Percentiles rank a stretch among this genome's conserved stretches.
phyloP scores from a whole-genome alignment of 2,113 vertebrate genomes.

The Cynocephalus volans region DNA sequence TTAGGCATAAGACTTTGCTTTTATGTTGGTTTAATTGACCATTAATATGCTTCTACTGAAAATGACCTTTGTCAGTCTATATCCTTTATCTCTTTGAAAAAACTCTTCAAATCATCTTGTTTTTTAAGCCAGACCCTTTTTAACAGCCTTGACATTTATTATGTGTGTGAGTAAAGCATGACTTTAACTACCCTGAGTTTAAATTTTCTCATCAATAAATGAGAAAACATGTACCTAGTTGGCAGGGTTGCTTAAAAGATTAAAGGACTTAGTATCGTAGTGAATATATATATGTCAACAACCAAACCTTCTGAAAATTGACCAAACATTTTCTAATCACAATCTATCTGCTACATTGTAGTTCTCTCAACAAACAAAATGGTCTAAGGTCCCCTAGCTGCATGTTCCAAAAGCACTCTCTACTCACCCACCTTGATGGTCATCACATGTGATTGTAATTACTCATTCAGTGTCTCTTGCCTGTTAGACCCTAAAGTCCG shows the following conservation, averaged over 20 bases:
- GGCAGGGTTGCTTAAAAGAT: neutral
- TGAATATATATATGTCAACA: neutral
- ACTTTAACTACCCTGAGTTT: neutral
- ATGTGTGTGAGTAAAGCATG: neutral
- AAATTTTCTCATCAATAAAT: neutral
- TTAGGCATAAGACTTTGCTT: neutral
- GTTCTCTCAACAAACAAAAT: conserved; percentile 4
- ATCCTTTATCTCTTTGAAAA: neutral
- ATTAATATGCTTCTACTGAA: neutral
- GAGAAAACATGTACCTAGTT: neutral
- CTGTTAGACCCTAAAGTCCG: neutral
- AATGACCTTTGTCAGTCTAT: neutral
- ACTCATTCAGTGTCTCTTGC: neutral
- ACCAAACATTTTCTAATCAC: neutral
- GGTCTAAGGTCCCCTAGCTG: neutral
- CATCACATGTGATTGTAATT: neutral
- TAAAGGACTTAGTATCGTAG: neutral
- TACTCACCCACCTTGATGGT: neutral
- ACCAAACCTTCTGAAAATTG: neutral
- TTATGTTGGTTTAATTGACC: neutral
- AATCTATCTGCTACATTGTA: neutral
- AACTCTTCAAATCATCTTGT: neutral
- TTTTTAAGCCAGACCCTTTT: neutral
- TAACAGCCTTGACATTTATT: neutral
- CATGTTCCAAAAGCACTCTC: neutral